These are phyloP conservation scores for Rattus rattus DNA, from an alignment of 2,113 vertebrate genomes.

Conservation along the genomic window DNA sequence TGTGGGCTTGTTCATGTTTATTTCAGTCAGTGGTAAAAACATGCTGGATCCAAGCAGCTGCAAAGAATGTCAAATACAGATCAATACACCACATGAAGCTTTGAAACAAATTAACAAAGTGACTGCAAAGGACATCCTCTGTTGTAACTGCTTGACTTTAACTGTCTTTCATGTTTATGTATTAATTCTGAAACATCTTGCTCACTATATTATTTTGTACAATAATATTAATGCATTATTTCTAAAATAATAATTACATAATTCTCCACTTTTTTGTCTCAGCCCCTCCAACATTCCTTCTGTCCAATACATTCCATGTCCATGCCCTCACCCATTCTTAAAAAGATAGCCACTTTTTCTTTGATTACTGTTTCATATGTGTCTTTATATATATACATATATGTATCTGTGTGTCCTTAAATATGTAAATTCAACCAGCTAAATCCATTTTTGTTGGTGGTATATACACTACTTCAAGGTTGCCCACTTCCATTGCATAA, in stretches of 20 bases:
- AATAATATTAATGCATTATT: not conserved
- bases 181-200: conserved; percentile 34
- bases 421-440: not conserved
- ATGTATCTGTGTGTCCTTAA: not conserved
- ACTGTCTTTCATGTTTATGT: conserved; percentile 43
- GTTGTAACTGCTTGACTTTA: not conserved
- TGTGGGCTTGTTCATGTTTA: conserved; percentile 35
- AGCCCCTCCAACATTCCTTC: not conserved
- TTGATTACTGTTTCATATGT: not conserved
- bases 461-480: not conserved
- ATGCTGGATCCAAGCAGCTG: conserved; percentile 55
- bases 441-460: not conserved
- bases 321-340: not conserved
- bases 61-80: conserved; percentile 41
- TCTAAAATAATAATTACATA: not conserved
- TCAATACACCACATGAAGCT: conserved; percentile 61
- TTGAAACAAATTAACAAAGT: conserved; percentile 62
- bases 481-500: not conserved
- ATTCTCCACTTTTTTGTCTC: not conserved
- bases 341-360: not conserved
- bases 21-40: conserved; percentile 42
- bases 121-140: conserved; percentile 30
- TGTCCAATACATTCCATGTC: not conserved
- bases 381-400: not conserved
- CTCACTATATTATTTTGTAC: not conserved